Evolutionary conservation across 2,888 invertebrate species (phyloP), one percentile per base, ranked within the genome.

Genomic region (Euplexia lucipara): DNA sequence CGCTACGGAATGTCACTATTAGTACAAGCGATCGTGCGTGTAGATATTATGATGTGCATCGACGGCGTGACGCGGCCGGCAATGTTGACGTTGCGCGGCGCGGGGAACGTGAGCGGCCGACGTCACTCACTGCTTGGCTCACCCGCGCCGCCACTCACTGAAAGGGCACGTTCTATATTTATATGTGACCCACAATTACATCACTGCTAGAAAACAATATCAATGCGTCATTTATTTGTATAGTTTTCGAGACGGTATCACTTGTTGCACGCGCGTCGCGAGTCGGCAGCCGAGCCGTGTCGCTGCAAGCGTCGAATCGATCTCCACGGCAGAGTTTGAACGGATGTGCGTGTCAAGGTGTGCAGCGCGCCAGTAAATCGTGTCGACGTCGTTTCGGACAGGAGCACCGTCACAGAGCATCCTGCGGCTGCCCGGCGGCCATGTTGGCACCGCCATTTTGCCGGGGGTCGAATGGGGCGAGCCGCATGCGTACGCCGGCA

Each of bases 361-460:
- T 90, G 87, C 85, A 88, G 86, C 88, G 89, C 88, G 88, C 84
- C 87, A 89, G 88, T 82, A 88, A 88, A 90, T 89, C 85, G 92
- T 92, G 90, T 90, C 91, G 90, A 89, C 89, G 91, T 88, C 88
- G 92, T 89, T 90, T 91, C 90, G 91, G 90, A 89, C 90, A 90
- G 91, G 89, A 91, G 91, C 89, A 86, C 87, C 89, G 91, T 88
- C 89, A 90, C 90, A 90, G 90, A 92, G 91, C 94, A 94, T 93
- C 93, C 93, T 92, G 93, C 92, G 93, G 91, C 94, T 92, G 93
- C 93, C 92, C 92, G 95, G 93, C 95, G 92, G 95, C 95, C 95
- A 95, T 95, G 92, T 95, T 94, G 92, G 88, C 90, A 89, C 92
- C 93, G 96, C 95, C 96, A 96, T 95, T 92, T 95, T 95, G 92